These are phyloP conservation scores for Stratiomys singularior DNA, from an alignment of 2,888 invertebrate genomes.

Conservation along the genomic window DNA sequence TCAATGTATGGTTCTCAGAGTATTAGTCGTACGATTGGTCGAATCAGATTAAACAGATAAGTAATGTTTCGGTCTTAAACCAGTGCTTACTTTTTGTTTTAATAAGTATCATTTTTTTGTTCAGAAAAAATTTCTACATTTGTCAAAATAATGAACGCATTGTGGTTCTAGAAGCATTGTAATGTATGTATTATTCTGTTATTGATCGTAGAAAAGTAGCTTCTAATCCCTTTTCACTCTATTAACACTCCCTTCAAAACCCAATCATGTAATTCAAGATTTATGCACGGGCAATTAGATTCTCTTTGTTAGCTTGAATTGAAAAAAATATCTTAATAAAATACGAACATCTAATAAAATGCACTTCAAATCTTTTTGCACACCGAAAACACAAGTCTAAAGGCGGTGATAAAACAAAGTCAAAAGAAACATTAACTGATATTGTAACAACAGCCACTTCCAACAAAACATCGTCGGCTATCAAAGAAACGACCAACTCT, in stretches of 20 bases:
- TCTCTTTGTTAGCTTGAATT: conserved; percentile 31
- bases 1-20: too few species aligned
- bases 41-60: too few species aligned
- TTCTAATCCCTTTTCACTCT: conserved; percentile 17
- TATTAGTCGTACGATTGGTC: too few species aligned
- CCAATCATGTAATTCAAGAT: conserved; percentile 19
- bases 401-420: conserved; percentile 43
- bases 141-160: too few species aligned
- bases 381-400: conserved; percentile 46
- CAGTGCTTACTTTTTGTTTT: too few species aligned
- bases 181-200: not conserved
- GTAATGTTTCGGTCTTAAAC: too few species aligned
- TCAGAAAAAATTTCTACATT: too few species aligned
- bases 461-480: conserved; percentile 55
- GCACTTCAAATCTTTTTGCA: conserved; percentile 21
- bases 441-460: conserved; percentile 41
- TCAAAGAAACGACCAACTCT: conserved; percentile 72
- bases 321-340: not conserved
- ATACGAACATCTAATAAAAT: conserved; percentile 29
- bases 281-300: conserved; percentile 30
- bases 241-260: not conserved
- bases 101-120: too few species aligned
- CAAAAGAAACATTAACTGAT: conserved; percentile 45
- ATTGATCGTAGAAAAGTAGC: conserved; percentile 27
- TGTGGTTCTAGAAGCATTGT: conserved; percentile 33